Evolutionary conservation across 2,113 vertebrate genomes (phyloP).

Genomic region (Eulemur rufifrons): DNA sequence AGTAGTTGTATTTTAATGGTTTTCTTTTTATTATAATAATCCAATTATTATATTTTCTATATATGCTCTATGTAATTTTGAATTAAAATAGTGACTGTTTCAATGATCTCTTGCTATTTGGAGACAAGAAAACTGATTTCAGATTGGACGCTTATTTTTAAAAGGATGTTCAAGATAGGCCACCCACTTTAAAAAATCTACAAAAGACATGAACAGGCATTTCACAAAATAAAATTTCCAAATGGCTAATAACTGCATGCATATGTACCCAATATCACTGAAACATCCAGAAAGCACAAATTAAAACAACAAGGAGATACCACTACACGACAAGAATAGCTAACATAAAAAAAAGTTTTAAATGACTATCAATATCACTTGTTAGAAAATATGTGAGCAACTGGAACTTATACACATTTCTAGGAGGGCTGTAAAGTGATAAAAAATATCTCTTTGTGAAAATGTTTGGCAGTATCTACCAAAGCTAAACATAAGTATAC

Average conservation of each 20-base stretch:
- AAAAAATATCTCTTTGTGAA: not conserved
- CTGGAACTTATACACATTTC: not conserved
- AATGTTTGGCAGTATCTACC: not conserved
- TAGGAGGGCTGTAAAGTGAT: not conserved
- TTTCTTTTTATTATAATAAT: not conserved
- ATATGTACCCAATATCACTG: not conserved
- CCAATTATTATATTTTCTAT: not conserved
- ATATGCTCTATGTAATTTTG: not conserved
- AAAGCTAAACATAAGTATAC: not conserved
- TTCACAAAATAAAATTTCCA: not conserved
- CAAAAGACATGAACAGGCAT: not conserved
- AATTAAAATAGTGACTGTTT: not conserved
- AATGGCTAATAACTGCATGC: not conserved
- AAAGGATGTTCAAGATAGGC: not conserved
- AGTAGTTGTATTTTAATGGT: not conserved
- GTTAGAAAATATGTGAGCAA: not conserved
- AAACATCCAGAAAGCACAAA: not conserved
- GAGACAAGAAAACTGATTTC: not conserved
- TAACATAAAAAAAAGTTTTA: not conserved
- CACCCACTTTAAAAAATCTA: not conserved
- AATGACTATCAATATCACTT: not conserved
- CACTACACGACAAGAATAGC: not conserved
- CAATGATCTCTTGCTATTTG: not conserved
- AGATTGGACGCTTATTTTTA: not conserved
- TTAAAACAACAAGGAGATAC: not conserved